A percentile compares a stretch with the other conserved stretches of the same genome.
Conservation (phyloP, 2,888 invertebrate genomes). For the Osedax frankpressi region DNA sequence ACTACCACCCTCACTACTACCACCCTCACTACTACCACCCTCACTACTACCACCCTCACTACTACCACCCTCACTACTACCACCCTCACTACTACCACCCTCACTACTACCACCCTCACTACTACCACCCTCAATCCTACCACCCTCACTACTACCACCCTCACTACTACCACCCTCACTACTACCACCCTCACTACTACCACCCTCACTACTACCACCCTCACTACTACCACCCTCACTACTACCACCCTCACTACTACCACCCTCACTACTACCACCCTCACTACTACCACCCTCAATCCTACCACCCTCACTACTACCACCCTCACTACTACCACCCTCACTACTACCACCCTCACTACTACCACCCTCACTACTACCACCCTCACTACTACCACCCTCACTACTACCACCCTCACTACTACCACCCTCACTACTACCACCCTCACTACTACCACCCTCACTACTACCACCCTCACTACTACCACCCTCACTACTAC, state of each 20-base stretch:
- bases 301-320: slow-evolving; percentile 25
- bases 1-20: slow-evolving; percentile 27
- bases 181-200: not conserved
- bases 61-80: slow-evolving; percentile 22
- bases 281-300: slow-evolving; percentile 27
- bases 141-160: not conserved
- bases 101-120: slow-evolving; percentile 22
- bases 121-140: slow-evolving; percentile 14
- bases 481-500: slow-evolving; percentile 27
- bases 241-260: not conserved
- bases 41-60: slow-evolving; percentile 21
- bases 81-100: slow-evolving; percentile 23
- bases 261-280: slow-evolving; percentile 19
- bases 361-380: slow-evolving; percentile 22
- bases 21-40: slow-evolving; percentile 24
- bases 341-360: slow-evolving; percentile 22
- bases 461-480: slow-evolving; percentile 24
- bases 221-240: not conserved
- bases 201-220: not conserved
- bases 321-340: slow-evolving; percentile 21
- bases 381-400: slow-evolving; percentile 22
- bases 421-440: slow-evolving; percentile 20
- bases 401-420: slow-evolving; percentile 11
- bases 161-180: not conserved
- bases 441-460: slow-evolving; percentile 27